phyloP scores from a whole-genome alignment of 2,797 vertebrate species.

The Botia kubotai region DNA sequence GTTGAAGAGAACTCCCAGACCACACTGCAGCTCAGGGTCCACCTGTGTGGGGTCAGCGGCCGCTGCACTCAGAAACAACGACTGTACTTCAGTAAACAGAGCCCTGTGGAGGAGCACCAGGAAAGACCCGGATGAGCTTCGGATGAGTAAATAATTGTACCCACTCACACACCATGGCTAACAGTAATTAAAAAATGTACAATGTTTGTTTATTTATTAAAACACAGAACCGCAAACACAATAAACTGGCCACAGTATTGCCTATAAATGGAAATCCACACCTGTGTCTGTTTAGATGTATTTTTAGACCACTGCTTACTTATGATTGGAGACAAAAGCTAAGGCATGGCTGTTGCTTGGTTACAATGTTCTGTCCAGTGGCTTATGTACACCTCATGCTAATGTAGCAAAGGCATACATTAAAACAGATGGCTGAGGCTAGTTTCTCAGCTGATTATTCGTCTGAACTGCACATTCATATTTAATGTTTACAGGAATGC shows the following conservation, averaged over 20 bases:
- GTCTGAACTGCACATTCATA: neutral
- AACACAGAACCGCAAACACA: neutral
- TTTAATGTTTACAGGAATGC: neutral
- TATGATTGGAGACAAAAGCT: constrained; percentile 11
- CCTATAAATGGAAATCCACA: neutral
- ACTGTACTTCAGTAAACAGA: constrained; percentile 91
- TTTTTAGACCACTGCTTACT: constrained; percentile 14
- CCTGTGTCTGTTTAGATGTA: constrained; percentile 10
- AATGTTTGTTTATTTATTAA: constrained; percentile 8
- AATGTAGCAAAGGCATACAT: neutral
- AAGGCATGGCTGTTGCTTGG: constrained; percentile 27
- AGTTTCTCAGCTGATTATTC: neutral
- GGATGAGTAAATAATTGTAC: too few species aligned
- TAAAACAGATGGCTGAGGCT: neutral
- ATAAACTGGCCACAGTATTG: neutral
- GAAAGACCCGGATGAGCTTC: neutral
- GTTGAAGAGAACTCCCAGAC: constrained; percentile 96
- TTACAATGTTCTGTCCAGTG: constrained; percentile 16
- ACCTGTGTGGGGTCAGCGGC: constrained; percentile 85
- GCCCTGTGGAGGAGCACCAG: constrained; percentile 74
- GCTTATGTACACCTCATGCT: neutral
- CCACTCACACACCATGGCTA: too few species aligned
- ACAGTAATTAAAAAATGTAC: neutral
- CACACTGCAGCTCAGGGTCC: constrained; percentile 96
- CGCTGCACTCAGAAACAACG: constrained; percentile 90